These are phyloP conservation scores for Alloscopus bannaensis DNA, from an alignment of 2,888 invertebrate species.

Conservation along the genomic window DNA sequence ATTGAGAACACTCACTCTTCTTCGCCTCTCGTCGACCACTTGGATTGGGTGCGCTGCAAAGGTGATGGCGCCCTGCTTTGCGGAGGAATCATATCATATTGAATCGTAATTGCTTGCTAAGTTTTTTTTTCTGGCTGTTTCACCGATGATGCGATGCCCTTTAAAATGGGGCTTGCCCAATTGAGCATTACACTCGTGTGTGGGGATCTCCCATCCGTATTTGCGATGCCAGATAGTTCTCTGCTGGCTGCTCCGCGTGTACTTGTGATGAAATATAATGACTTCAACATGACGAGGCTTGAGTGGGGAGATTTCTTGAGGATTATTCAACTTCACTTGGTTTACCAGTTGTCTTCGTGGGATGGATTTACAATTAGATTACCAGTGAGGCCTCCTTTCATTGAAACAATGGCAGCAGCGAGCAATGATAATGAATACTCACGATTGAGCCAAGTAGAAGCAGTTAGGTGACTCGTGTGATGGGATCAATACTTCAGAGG, in stretches of 20 bases:
- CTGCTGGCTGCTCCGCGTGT: not conserved
- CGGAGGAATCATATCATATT: no score
- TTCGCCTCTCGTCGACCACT: no score
- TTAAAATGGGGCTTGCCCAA: no score
- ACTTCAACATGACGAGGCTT: not conserved
- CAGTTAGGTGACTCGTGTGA: constrained; percentile 49
- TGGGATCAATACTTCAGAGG: not conserved
- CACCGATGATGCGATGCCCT: no score
- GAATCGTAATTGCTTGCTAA: no score
- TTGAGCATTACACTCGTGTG: no score
- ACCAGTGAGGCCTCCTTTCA: constrained; percentile 18
- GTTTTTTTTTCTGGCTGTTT: no score
- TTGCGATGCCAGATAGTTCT: no score
- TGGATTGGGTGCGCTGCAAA: no score
- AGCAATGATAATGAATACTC: constrained; percentile 7
- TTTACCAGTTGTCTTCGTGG: constrained; percentile 11
- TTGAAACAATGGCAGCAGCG: constrained; percentile 38
- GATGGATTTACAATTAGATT: constrained; percentile 52
- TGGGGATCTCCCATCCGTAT: no score
- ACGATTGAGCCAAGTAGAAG: no score
- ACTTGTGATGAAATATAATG: constrained; percentile 7
- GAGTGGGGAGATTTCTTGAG: constrained; percentile 29
- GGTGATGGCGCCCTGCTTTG: no score
- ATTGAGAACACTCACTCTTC: constrained; percentile 42
- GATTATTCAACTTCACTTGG: constrained; percentile 53